Base-by-base conservation (phyloP, 2,113 vertebrate species). In the Alligator sinensis region DNA sequence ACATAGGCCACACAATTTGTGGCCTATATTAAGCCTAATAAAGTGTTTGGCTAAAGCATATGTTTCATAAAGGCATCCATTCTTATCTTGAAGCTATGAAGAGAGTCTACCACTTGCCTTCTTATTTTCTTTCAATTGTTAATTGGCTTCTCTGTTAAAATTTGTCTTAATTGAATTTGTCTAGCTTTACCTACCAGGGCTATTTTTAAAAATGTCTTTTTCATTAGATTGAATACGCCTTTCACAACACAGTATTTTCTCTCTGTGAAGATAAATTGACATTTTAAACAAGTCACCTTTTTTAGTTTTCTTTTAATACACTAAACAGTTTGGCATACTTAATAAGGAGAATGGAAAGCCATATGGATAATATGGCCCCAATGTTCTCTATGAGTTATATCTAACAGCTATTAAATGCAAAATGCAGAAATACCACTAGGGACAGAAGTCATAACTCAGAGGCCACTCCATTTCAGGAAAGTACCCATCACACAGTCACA, bases 61-160 rank as follows among this genome's bases (percentile, higher is more conserved):
- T 78, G 27, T 24, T 13, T 22, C 59, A 92, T 70, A 91, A 88
- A 19, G 47, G 64, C 3, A 57, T 28, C 11, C 25, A 72, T 89
- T 89, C 13, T 74, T 85, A 95, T 90, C 77, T 64, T 84, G 82
- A 91, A 90, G 3, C 12, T 76, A 27, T 77, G 54, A 80, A 75
- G 30, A 74, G 28, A 82, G 55, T 19, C 84, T 6, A 1, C 7
- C 4, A 72, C 19, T 83, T 74, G 11, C 24, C 8, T 60, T 83
- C 14, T 11, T 74, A 84, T 75, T 60, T 72, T 54, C 11, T 86
- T 13, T 60, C 82, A 93, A 86, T 47, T 9, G 0, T 88, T 77
- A 82, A 88, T 68, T 84, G 87, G 1, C 6, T 75, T 80, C 9
- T 88, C 64, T 89, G 1, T 70, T 80, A 55, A 91, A 88, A 85